phyloP scores from a whole-genome alignment of 2,888 invertebrate genomes.

The Acholoe squamosa region DNA sequence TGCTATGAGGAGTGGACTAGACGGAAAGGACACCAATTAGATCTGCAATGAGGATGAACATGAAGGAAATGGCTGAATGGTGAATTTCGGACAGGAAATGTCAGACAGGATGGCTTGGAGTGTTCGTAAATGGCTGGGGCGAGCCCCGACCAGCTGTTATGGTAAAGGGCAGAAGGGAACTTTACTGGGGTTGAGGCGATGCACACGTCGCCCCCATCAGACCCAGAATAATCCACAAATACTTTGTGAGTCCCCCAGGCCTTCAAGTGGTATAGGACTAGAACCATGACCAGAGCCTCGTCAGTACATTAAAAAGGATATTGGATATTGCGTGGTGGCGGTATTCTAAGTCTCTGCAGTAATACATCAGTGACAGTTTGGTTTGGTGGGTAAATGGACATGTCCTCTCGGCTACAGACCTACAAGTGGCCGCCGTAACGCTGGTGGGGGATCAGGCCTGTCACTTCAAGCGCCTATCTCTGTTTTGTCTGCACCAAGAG shows the following conservation, averaged over 20 bases:
- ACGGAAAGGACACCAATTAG: too few species aligned
- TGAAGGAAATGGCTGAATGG: too few species aligned
- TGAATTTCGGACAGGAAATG: too few species aligned
- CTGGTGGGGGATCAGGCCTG: background rate
- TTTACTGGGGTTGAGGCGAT: too few species aligned
- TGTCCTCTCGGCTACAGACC: slow-evolving; percentile 3
- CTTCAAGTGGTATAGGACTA: background rate
- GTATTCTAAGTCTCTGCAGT: background rate
- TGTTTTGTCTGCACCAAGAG: slow-evolving; percentile 34
- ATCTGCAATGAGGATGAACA: too few species aligned
- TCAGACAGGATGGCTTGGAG: too few species aligned
- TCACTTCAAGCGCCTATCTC: background rate
- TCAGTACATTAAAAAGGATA: background rate
- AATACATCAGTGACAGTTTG: slow-evolving; percentile 26
- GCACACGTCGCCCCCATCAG: background rate
- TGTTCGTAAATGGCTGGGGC: too few species aligned
- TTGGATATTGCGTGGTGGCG: background rate
- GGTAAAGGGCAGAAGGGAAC: too few species aligned
- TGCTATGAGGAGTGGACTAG: too few species aligned
- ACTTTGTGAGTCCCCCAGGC: background rate
- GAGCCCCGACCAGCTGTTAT: too few species aligned
- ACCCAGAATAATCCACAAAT: background rate
- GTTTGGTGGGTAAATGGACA: slow-evolving; percentile 46
- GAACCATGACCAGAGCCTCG: background rate
- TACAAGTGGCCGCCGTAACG: background rate